Percentiles rank a stretch among this genome's conserved stretches.
phyloP scores from a whole-genome alignment of 2,888 invertebrate genomes.

The Lepidocyrtoides sp. region DNA sequence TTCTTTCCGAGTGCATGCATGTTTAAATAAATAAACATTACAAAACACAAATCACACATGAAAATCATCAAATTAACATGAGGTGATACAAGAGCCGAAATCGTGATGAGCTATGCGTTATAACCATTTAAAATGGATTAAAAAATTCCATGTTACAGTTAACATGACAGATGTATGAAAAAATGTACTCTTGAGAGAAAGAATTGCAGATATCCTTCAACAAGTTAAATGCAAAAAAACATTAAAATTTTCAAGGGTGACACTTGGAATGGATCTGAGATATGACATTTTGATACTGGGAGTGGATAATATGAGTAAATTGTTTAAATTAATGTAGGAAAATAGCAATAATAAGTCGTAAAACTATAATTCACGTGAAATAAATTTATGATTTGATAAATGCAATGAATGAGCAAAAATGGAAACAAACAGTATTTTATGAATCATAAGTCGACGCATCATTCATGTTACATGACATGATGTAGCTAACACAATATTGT shows the following conservation, averaged over 20 bases:
- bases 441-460: neutral
- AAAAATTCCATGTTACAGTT: neutral
- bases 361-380: neutral
- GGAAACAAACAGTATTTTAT: neutral
- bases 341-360: neutral
- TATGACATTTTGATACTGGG: neutral
- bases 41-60: neutral
- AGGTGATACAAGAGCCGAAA: neutral
- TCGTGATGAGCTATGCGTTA: no score
- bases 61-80: constrained; percentile 10
- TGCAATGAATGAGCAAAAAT: neutral
- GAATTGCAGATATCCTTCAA: neutral
- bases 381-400: neutral
- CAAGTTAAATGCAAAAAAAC: neutral
- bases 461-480: neutral
- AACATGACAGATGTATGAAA: neutral
- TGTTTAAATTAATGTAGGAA: no score
- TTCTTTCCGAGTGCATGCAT: neutral
- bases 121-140: constrained; percentile 8
- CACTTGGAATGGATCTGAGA: neutral
- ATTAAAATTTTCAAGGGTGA: constrained; percentile 13
- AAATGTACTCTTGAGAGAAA: no score
- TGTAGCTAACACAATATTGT: no score
- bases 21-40: neutral
- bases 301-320: neutral